Evolutionary conservation across 2,113 vertebrate species (phyloP).

Genomic region (Nothocercus julius): DNA sequence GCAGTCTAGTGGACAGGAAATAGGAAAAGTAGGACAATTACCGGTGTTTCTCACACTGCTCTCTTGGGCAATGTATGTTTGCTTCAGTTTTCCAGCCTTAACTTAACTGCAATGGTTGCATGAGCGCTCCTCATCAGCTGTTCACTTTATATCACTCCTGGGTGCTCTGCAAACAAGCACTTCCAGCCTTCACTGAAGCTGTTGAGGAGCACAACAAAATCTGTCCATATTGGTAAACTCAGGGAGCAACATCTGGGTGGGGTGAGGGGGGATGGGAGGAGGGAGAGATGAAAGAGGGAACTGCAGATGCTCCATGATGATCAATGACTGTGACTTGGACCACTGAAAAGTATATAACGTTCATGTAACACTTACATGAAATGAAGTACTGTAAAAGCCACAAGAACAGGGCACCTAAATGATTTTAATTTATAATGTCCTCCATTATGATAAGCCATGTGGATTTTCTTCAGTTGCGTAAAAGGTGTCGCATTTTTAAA

Average conservation of each 20-base stretch:
- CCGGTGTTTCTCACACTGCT: not conserved
- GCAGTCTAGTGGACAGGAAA: not conserved
- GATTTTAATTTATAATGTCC: not conserved
- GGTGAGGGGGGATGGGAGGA: rapidly evolving
- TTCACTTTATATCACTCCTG: not conserved
- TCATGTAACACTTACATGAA: not conserved
- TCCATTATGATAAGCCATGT: not conserved
- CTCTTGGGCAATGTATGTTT: not conserved
- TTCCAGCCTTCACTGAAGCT: not conserved
- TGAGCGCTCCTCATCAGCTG: not conserved
- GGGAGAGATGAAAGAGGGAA: not conserved
- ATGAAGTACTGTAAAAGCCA: not conserved
- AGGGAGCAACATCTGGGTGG: not conserved
- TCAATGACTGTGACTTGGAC: not conserved
- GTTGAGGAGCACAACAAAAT: not conserved
- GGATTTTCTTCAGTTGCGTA: not conserved
- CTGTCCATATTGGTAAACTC: not conserved
- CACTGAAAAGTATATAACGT: not conserved
- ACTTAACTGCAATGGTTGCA: not conserved
- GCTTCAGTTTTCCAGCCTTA: not conserved
- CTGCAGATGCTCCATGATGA: not conserved
- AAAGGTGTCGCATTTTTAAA: not conserved
- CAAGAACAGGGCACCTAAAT: not conserved
- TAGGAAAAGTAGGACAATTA: not conserved
- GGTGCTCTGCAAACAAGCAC: not conserved